Evolutionary conservation across 2,113 vertebrate species (phyloP).

Genomic region (Nothobranchius kuhntae): DNA sequence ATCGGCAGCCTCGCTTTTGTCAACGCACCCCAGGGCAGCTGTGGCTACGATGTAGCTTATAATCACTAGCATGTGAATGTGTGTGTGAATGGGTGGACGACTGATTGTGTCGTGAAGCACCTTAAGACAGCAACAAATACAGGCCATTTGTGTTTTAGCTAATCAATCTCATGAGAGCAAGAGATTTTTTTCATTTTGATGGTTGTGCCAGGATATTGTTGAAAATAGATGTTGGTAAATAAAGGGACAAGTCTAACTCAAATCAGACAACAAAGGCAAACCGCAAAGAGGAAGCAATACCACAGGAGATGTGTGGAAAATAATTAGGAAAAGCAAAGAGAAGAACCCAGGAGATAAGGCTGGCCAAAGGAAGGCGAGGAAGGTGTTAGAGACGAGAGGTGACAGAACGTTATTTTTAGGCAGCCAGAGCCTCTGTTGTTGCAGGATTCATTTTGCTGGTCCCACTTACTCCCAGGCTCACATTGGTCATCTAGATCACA

Average conservation of each 20-base stretch:
- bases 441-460: conserved; percentile 25
- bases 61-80: too few species aligned
- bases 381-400: conserved; percentile 33
- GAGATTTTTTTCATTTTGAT: conserved; percentile 13
- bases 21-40: too few species aligned
- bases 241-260: conserved; percentile 16
- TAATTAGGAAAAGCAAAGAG: conserved; percentile 14
- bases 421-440: conserved; percentile 21
- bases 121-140: too few species aligned
- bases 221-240: conserved; percentile 13
- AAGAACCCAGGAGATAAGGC: conserved; percentile 18
- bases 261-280: conserved; percentile 21
- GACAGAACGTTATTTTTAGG: conserved; percentile 61
- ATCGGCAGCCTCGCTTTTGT: too few species aligned
- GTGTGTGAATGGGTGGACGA: too few species aligned
- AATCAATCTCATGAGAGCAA: neutral
- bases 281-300: neutral
- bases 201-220: neutral
- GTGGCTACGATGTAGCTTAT: too few species aligned
- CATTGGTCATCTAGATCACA: conserved; percentile 19
- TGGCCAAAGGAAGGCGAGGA: conserved; percentile 25
- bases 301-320: conserved; percentile 6
- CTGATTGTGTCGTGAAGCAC: too few species aligned
- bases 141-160: neutral
- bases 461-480: conserved; percentile 7